A percentile compares a stretch with the other conserved stretches of the same genome.
phyloP scores from a whole-genome alignment of 2,888 invertebrate species.

The Oscheius sp. region DNA sequence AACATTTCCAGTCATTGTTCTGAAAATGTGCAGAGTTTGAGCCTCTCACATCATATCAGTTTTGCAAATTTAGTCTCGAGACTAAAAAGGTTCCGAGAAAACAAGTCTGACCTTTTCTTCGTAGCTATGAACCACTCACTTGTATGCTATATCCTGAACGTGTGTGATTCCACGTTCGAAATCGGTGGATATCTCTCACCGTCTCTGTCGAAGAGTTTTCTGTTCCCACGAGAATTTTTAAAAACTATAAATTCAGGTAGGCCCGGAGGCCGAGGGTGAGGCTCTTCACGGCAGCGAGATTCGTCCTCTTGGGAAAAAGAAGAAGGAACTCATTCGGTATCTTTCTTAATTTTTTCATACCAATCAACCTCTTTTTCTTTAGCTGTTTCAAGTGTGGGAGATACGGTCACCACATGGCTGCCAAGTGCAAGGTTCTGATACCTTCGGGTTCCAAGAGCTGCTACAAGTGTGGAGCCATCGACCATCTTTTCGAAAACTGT shows the following conservation, averaged over 20 bases:
- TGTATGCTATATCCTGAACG: too few relatives aligned
- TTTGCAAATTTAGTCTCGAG: too few relatives aligned
- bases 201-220: too few relatives aligned
- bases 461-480: constrained; percentile 49
- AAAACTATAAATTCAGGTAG: constrained; percentile 22
- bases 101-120: too few relatives aligned
- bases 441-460: constrained; percentile 45
- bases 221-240: background rate
- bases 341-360: constrained; percentile 5
- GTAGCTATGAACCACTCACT: too few relatives aligned
- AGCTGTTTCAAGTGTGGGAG: constrained; percentile 56
- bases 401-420: constrained; percentile 51
- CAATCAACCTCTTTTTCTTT: background rate
- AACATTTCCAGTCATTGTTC: too few relatives aligned
- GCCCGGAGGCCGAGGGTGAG: constrained; percentile 26
- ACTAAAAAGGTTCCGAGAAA: too few relatives aligned
- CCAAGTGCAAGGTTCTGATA: constrained; percentile 46
- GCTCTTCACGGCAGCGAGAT: constrained; percentile 35
- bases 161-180: too few relatives aligned
- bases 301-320: constrained; percentile 38
- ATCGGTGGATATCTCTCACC: too few relatives aligned
- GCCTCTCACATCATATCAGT: too few relatives aligned
- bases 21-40: too few relatives aligned
- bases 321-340: constrained; percentile 41
- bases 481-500: constrained; percentile 48